These are phyloP conservation scores for Nettapus auritus DNA, from an alignment of 2,113 vertebrate species.

Conservation along the genomic window DNA sequence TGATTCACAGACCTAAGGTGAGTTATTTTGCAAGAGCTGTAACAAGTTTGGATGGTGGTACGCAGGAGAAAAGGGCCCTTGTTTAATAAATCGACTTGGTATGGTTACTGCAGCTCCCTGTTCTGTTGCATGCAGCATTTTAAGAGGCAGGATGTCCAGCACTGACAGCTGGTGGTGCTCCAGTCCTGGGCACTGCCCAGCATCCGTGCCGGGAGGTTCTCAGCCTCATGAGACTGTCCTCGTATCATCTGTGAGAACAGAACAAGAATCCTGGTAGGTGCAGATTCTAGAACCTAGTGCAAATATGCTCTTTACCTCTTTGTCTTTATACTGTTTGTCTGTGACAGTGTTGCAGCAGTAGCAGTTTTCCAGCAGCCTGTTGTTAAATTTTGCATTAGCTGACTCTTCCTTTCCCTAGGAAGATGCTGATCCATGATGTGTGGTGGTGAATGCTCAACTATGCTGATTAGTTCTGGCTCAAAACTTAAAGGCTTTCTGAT, in stretches of 20 bases:
- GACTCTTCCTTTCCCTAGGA: background rate
- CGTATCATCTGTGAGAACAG: background rate
- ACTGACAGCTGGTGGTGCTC: too few species aligned
- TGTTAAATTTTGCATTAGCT: rapidly evolving
- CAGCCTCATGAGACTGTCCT: background rate
- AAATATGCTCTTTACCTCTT: background rate
- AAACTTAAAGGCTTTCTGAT: background rate
- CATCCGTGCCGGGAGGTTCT: background rate
- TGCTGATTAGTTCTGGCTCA: background rate
- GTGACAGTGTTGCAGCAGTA: background rate
- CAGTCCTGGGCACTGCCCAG: background rate
- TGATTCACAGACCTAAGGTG: background rate
- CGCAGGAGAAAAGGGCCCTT: background rate
- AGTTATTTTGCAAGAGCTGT: background rate
- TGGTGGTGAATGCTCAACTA: background rate
- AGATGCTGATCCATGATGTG: background rate
- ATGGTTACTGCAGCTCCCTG: background rate
- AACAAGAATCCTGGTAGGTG: rapidly evolving
- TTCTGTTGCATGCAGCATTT: background rate
- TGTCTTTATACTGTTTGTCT: rapidly evolving
- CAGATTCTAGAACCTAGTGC: background rate
- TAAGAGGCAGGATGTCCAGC: background rate
- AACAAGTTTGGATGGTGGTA: background rate
- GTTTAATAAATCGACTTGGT: rapidly evolving
- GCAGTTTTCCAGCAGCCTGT: background rate